A percentile compares a stretch with the other conserved stretches of the same genome.
These are phyloP conservation scores for Passer domesticus DNA, from an alignment of 2,113 vertebrate species.

Conservation along the genomic window DNA sequence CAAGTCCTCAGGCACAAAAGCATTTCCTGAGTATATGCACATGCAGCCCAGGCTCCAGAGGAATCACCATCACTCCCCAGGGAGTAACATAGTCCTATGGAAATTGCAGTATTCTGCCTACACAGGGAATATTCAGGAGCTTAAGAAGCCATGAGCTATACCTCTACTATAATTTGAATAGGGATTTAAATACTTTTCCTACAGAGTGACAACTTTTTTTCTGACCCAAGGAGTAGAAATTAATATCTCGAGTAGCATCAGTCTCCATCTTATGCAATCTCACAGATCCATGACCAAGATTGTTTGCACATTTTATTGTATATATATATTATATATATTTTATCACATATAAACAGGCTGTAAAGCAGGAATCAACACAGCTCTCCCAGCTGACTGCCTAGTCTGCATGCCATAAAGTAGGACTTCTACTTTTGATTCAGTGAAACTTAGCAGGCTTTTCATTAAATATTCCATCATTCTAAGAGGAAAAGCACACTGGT, in stretches of 20 bases:
- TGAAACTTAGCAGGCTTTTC: neutral
- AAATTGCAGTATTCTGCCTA: neutral
- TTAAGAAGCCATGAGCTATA: neutral
- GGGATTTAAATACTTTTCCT: neutral
- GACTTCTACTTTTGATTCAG: neutral
- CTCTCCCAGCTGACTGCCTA: neutral
- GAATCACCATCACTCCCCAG: neutral
- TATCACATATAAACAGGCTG: neutral
- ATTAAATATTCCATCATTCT: neutral
- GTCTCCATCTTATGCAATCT: neutral
- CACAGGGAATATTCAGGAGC: neutral
- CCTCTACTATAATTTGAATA: neutral
- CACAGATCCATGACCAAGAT: neutral
- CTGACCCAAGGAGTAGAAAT: neutral
- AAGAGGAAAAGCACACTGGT: neutral
- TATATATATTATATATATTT: neutral
- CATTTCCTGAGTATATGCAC: neutral
- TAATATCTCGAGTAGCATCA: neutral
- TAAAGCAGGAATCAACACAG: neutral
- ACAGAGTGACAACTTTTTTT: neutral
- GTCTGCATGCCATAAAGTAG: neutral
- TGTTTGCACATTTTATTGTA: neutral
- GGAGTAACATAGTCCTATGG: fast-evolving
- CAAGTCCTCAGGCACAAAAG: neutral
- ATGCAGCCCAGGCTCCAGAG: neutral